Percentiles rank a stretch among this genome's conserved stretches.
phyloP scores from a whole-genome alignment of 2,797 vertebrate species.

The Echiichthys vipera region DNA sequence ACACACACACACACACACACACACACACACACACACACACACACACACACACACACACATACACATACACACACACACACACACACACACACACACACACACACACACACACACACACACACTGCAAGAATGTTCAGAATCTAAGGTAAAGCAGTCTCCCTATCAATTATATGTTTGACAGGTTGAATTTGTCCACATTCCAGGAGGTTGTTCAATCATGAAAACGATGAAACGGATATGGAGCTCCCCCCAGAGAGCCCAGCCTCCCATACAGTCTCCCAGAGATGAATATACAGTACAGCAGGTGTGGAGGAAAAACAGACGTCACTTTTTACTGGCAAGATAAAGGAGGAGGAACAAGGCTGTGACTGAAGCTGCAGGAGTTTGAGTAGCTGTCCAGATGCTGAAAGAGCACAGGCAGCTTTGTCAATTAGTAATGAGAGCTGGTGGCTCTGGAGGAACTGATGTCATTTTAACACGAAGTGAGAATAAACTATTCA shows the following conservation, averaged over 20 bases:
- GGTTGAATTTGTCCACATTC: slow-evolving; percentile 21
- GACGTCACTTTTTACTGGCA: slow-evolving; percentile 11
- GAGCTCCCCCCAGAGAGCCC: slow-evolving; percentile 27
- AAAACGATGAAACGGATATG: slow-evolving; percentile 14
- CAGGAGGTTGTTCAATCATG: slow-evolving; percentile 26
- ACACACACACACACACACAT: not conserved
- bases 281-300: slow-evolving; percentile 29
- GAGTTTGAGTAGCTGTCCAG: slow-evolving; percentile 77
- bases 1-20: slow-evolving; percentile 16
- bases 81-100: not conserved
- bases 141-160: slow-evolving; percentile 14
- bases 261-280: slow-evolving; percentile 7
- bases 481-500: slow-evolving; percentile 34
- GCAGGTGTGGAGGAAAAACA: not conserved
- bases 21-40: slow-evolving; percentile 1
- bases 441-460: slow-evolving; percentile 24
- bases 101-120: not conserved
- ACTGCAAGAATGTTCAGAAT: not conserved
- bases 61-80: slow-evolving; percentile 11
- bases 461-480: slow-evolving; percentile 33
- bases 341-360: slow-evolving; percentile 21
- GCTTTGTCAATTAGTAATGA: slow-evolving; percentile 46
- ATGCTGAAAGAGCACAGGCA: slow-evolving; percentile 68
- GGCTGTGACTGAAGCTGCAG: slow-evolving; percentile 34
- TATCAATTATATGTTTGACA: slow-evolving; percentile 37